These are phyloP conservation scores for Liodrosophila aerea DNA, from an alignment of 2,888 invertebrate species.

Conservation along the genomic window DNA sequence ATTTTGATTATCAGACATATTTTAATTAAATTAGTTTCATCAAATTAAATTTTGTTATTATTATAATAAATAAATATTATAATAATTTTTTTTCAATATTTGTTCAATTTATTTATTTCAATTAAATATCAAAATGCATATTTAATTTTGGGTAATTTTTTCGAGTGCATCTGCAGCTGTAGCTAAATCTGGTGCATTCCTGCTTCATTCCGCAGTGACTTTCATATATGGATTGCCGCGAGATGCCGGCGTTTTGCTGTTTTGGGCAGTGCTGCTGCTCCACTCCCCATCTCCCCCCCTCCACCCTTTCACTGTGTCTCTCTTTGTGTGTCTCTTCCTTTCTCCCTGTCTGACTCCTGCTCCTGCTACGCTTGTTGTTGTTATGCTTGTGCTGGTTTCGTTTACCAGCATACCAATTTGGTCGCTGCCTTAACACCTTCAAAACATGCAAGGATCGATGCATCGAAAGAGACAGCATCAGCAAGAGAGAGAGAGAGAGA, in stretches of 20 bases:
- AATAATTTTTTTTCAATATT: too few species aligned
- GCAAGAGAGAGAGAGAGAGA: conserved; percentile 10
- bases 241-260: conserved; percentile 60
- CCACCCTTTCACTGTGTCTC: neutral
- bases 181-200: conserved; percentile 46
- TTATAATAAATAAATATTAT: too few species aligned
- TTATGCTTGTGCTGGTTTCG: conserved; percentile 62
- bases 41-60: too few species aligned
- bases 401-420: conserved; percentile 68
- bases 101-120: too few species aligned
- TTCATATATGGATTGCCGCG: conserved; percentile 68
- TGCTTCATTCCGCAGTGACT: conserved; percentile 60
- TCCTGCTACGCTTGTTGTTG: conserved; percentile 19
- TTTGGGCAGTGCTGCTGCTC: conserved; percentile 28
- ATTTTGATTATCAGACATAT: too few species aligned
- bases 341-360: neutral
- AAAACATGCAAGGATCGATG: conserved; percentile 54
- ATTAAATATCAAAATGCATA: too few species aligned
- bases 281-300: neutral
- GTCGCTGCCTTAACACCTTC: conserved; percentile 68
- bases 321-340: neutral
- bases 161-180: conserved; percentile 27
- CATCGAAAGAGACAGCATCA: conserved; percentile 8
- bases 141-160: neutral
- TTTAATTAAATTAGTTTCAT: too few species aligned